Evolutionary conservation across 2,113 vertebrate species (phyloP).

Genomic region (Corythornis madagascariensis): DNA sequence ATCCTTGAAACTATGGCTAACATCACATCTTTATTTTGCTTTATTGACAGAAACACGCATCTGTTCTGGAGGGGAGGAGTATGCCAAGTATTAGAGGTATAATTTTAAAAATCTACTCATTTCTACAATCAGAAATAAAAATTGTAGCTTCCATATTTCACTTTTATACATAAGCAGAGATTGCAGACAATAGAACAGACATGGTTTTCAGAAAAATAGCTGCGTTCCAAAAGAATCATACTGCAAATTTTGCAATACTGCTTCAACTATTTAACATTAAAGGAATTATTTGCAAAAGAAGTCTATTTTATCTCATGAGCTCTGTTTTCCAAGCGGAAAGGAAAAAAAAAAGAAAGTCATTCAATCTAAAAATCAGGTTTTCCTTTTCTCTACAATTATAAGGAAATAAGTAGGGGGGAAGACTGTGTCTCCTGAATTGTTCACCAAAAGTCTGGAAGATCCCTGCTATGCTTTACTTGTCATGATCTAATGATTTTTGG

Average conservation of each 20-base stretch:
- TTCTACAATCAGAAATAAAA: neutral
- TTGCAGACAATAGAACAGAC: neutral
- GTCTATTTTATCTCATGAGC: neutral
- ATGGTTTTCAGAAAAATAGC: neutral
- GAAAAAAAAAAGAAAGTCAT: neutral
- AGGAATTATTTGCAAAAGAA: neutral
- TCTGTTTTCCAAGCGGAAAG: neutral
- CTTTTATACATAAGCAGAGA: neutral
- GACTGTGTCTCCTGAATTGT: neutral
- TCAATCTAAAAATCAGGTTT: neutral
- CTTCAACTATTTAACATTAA: neutral
- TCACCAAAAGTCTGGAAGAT: neutral
- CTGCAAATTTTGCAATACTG: neutral
- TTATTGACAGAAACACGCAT: neutral
- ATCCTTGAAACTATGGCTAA: neutral
- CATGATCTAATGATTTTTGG: neutral
- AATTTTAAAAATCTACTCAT: neutral
- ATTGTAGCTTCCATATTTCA: neutral
- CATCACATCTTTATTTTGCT: neutral
- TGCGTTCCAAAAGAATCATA: neutral
- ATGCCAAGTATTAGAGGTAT: constrained; percentile 5
- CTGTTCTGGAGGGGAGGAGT: neutral
- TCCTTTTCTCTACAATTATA: neutral
- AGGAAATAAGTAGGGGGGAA: neutral
- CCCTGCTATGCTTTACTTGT: neutral